These are phyloP conservation scores for Marmota monax DNA, from an alignment of 2,113 vertebrate genomes.

Conservation along the genomic window DNA sequence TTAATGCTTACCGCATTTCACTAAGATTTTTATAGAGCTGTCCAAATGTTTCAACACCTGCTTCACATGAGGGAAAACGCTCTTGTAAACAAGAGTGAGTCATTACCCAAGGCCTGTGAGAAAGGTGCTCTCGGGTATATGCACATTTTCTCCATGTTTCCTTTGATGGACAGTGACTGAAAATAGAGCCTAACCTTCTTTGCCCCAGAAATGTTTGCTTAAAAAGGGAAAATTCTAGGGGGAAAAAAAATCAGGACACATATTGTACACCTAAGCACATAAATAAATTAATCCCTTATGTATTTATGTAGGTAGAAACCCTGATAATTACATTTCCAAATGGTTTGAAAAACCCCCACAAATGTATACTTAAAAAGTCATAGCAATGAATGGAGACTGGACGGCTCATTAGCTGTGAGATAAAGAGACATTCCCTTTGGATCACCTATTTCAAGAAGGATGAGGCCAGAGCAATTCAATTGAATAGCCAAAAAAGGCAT, in stretches of 20 bases:
- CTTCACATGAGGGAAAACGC: constrained; percentile 72
- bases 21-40: constrained; percentile 73
- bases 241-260: not conserved
- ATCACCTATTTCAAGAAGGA: constrained; percentile 53
- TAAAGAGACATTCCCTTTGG: constrained; percentile 73
- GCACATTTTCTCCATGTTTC: constrained; percentile 67
- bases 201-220: constrained; percentile 73
- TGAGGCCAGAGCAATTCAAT: constrained; percentile 65
- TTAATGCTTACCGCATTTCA: constrained; percentile 68
- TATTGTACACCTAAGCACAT: constrained; percentile 71
- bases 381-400: constrained; percentile 65
- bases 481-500: not conserved
- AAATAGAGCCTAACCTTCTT: constrained; percentile 75
- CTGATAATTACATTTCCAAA: constrained; percentile 84
- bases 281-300: constrained; percentile 79
- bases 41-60: constrained; percentile 83
- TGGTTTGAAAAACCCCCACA: constrained; percentile 67
- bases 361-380: constrained; percentile 79
- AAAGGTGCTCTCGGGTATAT: constrained; percentile 71
- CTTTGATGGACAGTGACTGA: constrained; percentile 78
- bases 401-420: constrained; percentile 78
- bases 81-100: constrained; percentile 79
- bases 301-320: constrained; percentile 80
- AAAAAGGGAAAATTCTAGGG: constrained; percentile 63
- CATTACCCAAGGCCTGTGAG: constrained; percentile 54